Conservation (phyloP, 2,797 vertebrate genomes). For the Brachymystax lenok region DNA sequence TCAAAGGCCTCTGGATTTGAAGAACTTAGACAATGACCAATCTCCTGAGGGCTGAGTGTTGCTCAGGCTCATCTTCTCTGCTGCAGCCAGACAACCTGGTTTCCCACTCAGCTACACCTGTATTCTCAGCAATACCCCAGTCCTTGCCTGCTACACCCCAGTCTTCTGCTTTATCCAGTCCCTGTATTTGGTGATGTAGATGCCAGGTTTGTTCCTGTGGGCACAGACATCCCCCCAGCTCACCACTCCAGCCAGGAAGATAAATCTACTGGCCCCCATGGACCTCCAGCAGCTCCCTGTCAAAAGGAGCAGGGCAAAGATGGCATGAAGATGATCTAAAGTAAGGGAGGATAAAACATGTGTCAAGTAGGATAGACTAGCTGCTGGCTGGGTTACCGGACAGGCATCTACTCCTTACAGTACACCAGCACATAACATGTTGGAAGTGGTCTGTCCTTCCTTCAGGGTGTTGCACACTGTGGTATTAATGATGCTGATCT, state of each 20-base stretch:
- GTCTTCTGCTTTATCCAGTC: slow-evolving; percentile 78
- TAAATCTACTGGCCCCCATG: slow-evolving; percentile 56
- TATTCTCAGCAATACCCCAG: not conserved
- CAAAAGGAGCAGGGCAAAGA: slow-evolving; percentile 47
- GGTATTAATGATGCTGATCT: slow-evolving; percentile 87
- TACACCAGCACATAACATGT: slow-evolving; percentile 91
- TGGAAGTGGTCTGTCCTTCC: slow-evolving; percentile 67
- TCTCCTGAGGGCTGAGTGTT: not conserved
- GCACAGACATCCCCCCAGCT: slow-evolving; percentile 96
- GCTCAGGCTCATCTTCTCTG: not conserved
- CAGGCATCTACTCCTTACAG: slow-evolving; percentile 89
- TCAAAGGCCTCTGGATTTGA: not conserved
- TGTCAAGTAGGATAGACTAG: not conserved
- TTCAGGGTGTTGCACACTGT: slow-evolving; percentile 77
- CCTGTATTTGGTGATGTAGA: slow-evolving; percentile 83
- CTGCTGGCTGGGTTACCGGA: slow-evolving; percentile 82
- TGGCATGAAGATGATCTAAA: not conserved
- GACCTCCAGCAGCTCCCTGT: slow-evolving; percentile 93
- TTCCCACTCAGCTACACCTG: not conserved
- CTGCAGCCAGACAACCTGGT: not conserved
- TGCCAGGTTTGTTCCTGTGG: slow-evolving; percentile 84
- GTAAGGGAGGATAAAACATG: not conserved
- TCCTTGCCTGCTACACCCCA: slow-evolving; percentile 68
- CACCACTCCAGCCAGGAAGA: slow-evolving; percentile 88
- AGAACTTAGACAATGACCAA: not conserved